phyloP scores from a whole-genome alignment of 2,113 vertebrate species.

The Etheostoma spectabile region DNA sequence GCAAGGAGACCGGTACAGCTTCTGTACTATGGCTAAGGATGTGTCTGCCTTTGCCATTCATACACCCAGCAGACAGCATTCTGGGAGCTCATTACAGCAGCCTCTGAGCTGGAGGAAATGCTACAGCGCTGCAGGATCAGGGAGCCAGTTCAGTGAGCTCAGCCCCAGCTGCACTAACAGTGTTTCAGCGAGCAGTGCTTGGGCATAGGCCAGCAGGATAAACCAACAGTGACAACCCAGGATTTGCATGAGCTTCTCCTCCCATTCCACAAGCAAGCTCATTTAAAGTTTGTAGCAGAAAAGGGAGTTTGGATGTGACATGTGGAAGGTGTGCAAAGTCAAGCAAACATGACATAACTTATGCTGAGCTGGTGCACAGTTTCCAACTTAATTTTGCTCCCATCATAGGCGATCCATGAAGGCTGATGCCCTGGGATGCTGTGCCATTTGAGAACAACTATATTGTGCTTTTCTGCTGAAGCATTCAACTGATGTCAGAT shows the following conservation, averaged over 20 bases:
- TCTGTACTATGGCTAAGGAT: slow-evolving; percentile 53
- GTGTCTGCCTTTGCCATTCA: slow-evolving; percentile 55
- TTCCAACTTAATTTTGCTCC: slow-evolving; percentile 18
- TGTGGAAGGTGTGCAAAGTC: slow-evolving; percentile 46
- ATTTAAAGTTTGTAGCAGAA: slow-evolving; percentile 59
- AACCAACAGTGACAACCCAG: slow-evolving; percentile 68
- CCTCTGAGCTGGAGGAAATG: slow-evolving; percentile 70
- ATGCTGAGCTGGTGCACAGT: slow-evolving; percentile 21
- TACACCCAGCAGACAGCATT: slow-evolving; percentile 75
- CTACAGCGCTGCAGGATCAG: slow-evolving; percentile 61
- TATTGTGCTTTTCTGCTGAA: slow-evolving; percentile 28
- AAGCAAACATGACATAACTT: slow-evolving; percentile 47
- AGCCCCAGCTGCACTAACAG: slow-evolving; percentile 64
- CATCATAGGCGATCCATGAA: slow-evolving; percentile 35
- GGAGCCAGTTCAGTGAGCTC: slow-evolving; percentile 77
- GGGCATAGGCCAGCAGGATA: slow-evolving; percentile 60
- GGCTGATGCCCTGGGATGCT: slow-evolving; percentile 20
- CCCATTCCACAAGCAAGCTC: slow-evolving; percentile 49
- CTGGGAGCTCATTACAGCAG: slow-evolving; percentile 84
- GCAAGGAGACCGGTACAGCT: slow-evolving; percentile 34
- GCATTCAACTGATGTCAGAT: slow-evolving; percentile 46
- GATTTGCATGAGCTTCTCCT: slow-evolving; percentile 70
- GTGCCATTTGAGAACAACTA: slow-evolving; percentile 20
- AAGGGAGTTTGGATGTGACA: slow-evolving; percentile 34
- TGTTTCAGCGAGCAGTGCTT: slow-evolving; percentile 46